A percentile compares a stretch with the other conserved stretches of the same genome.
These are phyloP conservation scores for Heliconius hortense DNA, from an alignment of 2,888 invertebrate species.

Conservation along the genomic window DNA sequence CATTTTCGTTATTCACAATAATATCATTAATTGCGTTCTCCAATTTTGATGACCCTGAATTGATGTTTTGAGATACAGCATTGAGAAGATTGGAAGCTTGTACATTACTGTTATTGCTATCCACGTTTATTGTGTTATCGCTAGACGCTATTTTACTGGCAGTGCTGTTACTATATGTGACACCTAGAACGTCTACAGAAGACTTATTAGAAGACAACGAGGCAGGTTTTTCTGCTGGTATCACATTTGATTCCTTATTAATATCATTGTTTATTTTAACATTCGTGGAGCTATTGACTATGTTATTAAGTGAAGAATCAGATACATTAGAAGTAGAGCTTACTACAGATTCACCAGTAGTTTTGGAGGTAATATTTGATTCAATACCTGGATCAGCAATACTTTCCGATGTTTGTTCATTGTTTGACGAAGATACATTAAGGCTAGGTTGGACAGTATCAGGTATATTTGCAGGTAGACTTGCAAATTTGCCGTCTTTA, in stretches of 20 bases:
- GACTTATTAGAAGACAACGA: neutral
- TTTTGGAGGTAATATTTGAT: neutral
- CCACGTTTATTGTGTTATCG: neutral
- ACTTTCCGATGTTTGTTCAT: neutral
- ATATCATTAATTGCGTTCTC: neutral
- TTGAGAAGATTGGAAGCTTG: neutral
- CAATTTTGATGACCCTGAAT: neutral
- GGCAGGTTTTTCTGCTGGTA: neutral
- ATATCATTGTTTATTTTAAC: neutral
- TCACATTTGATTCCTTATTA: neutral
- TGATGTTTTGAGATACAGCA: neutral
- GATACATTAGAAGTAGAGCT: neutral
- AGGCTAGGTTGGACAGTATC: neutral
- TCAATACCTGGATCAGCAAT: neutral
- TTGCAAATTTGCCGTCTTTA: neutral
- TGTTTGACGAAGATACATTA: neutral
- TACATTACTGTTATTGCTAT: neutral
- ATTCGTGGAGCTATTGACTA: neutral
- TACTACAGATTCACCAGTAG: neutral
- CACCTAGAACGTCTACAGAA: neutral
- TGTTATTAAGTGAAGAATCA: neutral
- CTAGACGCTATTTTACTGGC: neutral
- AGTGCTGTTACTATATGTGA: neutral
- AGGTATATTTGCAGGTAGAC: neutral
- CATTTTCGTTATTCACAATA: neutral